A percentile compares a stretch with the other conserved stretches of the same genome.
These are phyloP conservation scores for Leptogaster cylindrica DNA, from an alignment of 2,888 invertebrate genomes.

Conservation along the genomic window DNA sequence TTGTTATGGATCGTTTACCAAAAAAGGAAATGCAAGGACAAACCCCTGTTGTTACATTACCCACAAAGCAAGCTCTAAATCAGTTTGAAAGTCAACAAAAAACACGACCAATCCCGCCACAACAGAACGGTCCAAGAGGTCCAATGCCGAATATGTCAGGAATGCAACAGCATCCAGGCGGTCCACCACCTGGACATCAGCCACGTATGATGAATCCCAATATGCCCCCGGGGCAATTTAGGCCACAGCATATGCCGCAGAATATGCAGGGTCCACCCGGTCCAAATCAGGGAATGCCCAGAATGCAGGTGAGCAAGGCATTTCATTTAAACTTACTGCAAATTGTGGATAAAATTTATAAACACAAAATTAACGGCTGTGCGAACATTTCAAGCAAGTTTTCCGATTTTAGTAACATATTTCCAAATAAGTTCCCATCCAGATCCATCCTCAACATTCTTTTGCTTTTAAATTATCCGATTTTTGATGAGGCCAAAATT, in stretches of 20 bases:
- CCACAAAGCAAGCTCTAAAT: conserved; percentile 86
- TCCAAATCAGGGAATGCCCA: conserved; percentile 68
- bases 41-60: conserved; percentile 91
- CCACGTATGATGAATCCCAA: conserved; percentile 68
- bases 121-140: conserved; percentile 65
- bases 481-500: too few species aligned
- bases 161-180: conserved; percentile 63
- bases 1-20: conserved; percentile 92
- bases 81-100: conserved; percentile 93
- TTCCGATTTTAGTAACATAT: too few species aligned
- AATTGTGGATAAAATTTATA: too few species aligned
- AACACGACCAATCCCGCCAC: conserved; percentile 82
- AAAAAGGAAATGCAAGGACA: conserved; percentile 96
- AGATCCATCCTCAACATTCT: too few species aligned
- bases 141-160: conserved; percentile 60
- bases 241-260: conserved; percentile 65
- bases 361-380: conserved; percentile 28
- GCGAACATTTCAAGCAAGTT: too few species aligned
- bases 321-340: too few species aligned
- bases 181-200: conserved; percentile 63
- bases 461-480: too few species aligned
- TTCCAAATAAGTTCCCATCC: too few species aligned
- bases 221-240: conserved; percentile 66
- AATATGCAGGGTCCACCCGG: conserved; percentile 68
- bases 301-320: conserved; percentile 69